Percentiles rank a stretch among this genome's conserved stretches.
Conservation (phyloP, 2,888 invertebrate species). For the Venusia cambrica region DNA sequence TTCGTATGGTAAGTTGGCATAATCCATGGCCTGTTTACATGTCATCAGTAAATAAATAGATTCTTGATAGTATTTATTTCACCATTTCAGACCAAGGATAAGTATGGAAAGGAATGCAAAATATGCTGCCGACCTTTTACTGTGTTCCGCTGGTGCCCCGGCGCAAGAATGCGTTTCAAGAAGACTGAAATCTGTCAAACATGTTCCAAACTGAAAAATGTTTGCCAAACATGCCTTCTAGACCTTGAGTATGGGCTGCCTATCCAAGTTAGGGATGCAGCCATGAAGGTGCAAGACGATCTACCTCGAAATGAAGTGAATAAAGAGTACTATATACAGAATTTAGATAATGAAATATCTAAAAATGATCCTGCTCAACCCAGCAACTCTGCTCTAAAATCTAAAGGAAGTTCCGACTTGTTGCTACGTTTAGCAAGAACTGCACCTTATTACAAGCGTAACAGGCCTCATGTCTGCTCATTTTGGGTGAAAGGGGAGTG, state of each 20-base stretch:
- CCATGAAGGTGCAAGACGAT: constrained; percentile 93
- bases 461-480: constrained; percentile 97
- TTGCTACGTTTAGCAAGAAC: constrained; percentile 93
- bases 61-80: no score
- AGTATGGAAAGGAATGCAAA: constrained; percentile 97
- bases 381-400: constrained; percentile 84
- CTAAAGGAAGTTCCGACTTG: constrained; percentile 90
- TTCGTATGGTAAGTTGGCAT: constrained; percentile 96
- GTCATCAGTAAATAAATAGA: no score
- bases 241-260: constrained; percentile 96
- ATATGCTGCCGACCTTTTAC: constrained; percentile 97
- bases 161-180: constrained; percentile 96
- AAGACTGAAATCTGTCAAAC: constrained; percentile 98
- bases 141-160: constrained; percentile 98
- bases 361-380: constrained; percentile 73
- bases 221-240: constrained; percentile 96
- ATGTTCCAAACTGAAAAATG: constrained; percentile 96
- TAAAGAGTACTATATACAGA: constrained; percentile 96
- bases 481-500: constrained; percentile 99
- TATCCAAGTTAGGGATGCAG: constrained; percentile 94
- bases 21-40: not conserved
- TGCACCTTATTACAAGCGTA: constrained; percentile 96
- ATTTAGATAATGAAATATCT: constrained; percentile 88
- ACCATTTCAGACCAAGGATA: constrained; percentile 95
- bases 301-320: constrained; percentile 96